Conservation (phyloP, 2,113 vertebrate genomes). For the Neotoma lepida region DNA sequence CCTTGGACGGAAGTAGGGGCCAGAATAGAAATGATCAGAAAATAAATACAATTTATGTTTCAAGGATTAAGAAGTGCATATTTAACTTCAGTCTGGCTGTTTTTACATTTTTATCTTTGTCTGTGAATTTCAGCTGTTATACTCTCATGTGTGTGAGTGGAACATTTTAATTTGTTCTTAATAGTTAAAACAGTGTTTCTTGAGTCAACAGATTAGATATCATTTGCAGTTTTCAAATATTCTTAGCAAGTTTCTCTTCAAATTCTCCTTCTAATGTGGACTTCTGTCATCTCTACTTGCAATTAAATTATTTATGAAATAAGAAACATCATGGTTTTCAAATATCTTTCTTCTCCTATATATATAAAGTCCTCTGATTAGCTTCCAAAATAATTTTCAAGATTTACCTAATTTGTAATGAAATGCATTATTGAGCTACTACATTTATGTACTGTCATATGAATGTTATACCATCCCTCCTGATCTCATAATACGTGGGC, state of each 20-base stretch:
- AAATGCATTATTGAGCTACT: not conserved
- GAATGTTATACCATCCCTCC: not conserved
- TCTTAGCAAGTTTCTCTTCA: not conserved
- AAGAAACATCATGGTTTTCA: not conserved
- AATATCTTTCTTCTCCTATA: not conserved
- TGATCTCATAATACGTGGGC: not conserved
- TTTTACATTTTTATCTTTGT: not conserved
- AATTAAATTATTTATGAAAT: not conserved
- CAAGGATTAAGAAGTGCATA: not conserved
- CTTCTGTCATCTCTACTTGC: not conserved
- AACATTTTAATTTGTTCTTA: not conserved
- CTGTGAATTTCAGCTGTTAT: not conserved
- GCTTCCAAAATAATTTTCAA: not conserved
- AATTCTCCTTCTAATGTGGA: not conserved
- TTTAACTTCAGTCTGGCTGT: not conserved
- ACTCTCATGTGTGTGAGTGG: not conserved
- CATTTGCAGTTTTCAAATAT: not conserved
- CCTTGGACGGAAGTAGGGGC: not conserved
- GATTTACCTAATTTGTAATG: not conserved
- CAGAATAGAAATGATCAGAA: not conserved
- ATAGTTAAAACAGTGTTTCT: not conserved
- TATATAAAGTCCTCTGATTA: not conserved
- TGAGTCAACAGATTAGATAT: not conserved
- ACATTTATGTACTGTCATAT: not conserved
- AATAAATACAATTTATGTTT: not conserved